Percentiles rank a stretch among this genome's conserved stretches.
Conservation (phyloP, 2,113 vertebrate species). For the Progne subis region DNA sequence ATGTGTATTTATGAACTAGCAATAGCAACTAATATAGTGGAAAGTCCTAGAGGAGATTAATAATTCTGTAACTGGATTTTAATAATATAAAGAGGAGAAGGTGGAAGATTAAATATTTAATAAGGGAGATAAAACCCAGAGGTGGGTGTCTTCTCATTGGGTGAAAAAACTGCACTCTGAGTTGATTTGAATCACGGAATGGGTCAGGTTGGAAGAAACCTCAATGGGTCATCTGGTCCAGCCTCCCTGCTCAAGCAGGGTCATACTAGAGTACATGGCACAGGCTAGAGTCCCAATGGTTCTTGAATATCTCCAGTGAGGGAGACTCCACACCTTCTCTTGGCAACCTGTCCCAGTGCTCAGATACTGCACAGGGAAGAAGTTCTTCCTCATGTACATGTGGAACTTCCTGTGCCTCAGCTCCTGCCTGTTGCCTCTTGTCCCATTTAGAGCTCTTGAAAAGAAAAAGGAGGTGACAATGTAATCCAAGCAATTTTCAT, state of each 20-base stretch:
- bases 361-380: fast-evolving
- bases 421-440: background rate
- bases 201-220: background rate
- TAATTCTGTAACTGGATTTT: background rate
- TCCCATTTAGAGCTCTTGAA: background rate
- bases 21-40: background rate
- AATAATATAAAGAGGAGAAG: background rate
- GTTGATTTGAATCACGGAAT: background rate
- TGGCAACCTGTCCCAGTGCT: background rate
- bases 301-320: no score
- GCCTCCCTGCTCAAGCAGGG: background rate
- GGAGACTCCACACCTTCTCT: background rate
- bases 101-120: background rate
- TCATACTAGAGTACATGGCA: background rate
- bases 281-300: no score
- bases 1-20: background rate
- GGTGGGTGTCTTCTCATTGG: background rate
- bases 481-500: background rate
- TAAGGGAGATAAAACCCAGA: background rate
- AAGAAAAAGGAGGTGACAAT: background rate
- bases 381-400: background rate
- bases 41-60: constrained; percentile 5
- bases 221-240: background rate
- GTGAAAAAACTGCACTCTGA: background rate
- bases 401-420: background rate